Evolutionary conservation across 2,888 invertebrate genomes (phyloP).

Genomic region (Andrena flavipes): DNA sequence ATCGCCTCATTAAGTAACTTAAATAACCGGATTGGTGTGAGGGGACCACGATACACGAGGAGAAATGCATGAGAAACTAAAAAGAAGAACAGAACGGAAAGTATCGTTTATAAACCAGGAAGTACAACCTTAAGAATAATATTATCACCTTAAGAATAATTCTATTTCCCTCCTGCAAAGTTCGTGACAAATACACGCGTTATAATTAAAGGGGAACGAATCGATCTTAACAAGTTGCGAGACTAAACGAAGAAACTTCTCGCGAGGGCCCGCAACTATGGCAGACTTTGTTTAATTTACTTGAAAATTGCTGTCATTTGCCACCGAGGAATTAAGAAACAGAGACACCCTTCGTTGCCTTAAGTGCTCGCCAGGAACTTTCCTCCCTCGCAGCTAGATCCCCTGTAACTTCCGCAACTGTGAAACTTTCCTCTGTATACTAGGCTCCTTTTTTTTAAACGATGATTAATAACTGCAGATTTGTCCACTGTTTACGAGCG

Average conservation of each 20-base stretch:
- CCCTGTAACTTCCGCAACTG: not conserved
- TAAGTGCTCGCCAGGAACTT: conserved; percentile 47
- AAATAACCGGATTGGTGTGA: no score
- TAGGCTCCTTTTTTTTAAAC: not conserved
- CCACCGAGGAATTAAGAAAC: conserved; percentile 36
- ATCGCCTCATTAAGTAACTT: no score
- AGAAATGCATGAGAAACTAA: no score
- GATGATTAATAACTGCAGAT: not conserved
- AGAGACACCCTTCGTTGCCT: conserved; percentile 19
- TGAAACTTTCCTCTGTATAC: not conserved
- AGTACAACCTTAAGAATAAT: no score
- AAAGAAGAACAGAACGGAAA: no score
- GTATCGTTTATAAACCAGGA: no score
- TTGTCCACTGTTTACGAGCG: not conserved
- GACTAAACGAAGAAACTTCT: conserved; percentile 52
- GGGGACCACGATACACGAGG: no score
- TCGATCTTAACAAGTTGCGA: conserved; percentile 11
- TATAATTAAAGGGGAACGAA: conserved; percentile 15
- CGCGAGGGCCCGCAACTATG: conserved; percentile 42
- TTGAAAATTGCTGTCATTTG: conserved; percentile 37
- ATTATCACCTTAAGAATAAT: no score
- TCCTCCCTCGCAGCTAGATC: conserved; percentile 5
- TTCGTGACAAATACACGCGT: not conserved
- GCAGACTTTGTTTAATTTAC: conserved; percentile 23
- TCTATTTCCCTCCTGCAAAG: no score